Conservation (phyloP, 2,113 vertebrate genomes). For the Pedetes capensis region DNA sequence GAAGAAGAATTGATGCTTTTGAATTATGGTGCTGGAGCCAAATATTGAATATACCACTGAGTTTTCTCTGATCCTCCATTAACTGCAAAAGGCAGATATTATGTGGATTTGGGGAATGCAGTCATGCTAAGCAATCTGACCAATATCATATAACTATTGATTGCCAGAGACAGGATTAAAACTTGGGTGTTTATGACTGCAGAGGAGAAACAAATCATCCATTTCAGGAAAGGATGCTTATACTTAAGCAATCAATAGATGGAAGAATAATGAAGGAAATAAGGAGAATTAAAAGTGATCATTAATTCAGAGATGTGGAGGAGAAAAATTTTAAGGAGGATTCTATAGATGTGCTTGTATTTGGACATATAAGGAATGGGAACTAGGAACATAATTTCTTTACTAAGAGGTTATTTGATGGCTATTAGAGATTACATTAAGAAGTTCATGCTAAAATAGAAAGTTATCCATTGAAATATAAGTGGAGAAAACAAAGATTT, state of each 20-base stretch:
- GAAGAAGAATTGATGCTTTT: no score
- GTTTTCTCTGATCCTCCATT: not conserved
- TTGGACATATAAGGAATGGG: not conserved
- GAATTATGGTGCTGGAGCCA: no score
- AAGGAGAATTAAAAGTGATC: not conserved
- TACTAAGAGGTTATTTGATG: not conserved
- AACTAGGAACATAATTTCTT: not conserved
- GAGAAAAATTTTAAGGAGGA: not conserved
- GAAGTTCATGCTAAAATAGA: not conserved
- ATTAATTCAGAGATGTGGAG: not conserved
- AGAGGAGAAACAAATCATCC: not conserved
- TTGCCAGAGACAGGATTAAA: not conserved
- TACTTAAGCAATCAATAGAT: not conserved
- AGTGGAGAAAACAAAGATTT: not conserved
- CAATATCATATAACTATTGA: not conserved
- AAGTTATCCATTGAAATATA: not conserved
- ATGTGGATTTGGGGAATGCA: not conserved
- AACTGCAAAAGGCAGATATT: not conserved
- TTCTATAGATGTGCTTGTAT: not conserved
- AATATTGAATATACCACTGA: no score
- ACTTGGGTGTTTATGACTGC: not conserved
- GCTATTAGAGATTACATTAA: not conserved
- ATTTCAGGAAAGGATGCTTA: not conserved
- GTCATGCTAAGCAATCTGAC: not conserved
- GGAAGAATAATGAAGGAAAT: not conserved